These are phyloP conservation scores for Cervus canadensis DNA, from an alignment of 2,113 vertebrate genomes.

Conservation along the genomic window DNA sequence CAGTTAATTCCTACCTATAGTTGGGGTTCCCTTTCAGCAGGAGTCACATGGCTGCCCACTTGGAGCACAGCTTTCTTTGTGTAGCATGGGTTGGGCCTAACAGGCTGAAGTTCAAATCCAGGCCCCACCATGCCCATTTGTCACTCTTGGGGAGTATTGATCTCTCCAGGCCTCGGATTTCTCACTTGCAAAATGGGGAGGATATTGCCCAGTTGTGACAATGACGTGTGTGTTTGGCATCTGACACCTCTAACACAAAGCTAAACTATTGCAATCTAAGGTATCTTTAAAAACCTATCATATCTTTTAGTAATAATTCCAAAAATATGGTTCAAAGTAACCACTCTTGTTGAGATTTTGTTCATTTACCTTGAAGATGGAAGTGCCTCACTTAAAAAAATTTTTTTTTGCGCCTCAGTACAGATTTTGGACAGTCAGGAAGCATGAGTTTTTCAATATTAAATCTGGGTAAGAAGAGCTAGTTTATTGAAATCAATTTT, in stretches of 20 bases:
- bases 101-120: not conserved
- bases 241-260: not conserved
- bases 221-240: not conserved
- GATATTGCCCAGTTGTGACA: not conserved
- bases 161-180: not conserved
- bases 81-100: not conserved
- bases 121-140: not conserved
- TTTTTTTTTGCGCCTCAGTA: not conserved
- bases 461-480: not conserved
- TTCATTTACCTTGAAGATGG: slow-evolving; percentile 2
- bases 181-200: not conserved
- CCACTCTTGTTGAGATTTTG: not conserved
- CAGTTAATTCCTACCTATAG: not conserved
- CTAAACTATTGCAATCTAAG: not conserved
- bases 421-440: not conserved
- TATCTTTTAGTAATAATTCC: not conserved
- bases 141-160: not conserved
- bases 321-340: not conserved
- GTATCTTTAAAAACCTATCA: not conserved
- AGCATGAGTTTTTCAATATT: not conserved
- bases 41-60: not conserved
- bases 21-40: not conserved
- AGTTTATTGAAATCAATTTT: slow-evolving; percentile 1
- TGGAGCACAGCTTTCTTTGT: not conserved
- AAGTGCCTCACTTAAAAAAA: not conserved